Evolutionary conservation across 2,113 vertebrate species (phyloP), one percentile per base, ranked within the genome.

Genomic region (Lampris incognitus): DNA sequence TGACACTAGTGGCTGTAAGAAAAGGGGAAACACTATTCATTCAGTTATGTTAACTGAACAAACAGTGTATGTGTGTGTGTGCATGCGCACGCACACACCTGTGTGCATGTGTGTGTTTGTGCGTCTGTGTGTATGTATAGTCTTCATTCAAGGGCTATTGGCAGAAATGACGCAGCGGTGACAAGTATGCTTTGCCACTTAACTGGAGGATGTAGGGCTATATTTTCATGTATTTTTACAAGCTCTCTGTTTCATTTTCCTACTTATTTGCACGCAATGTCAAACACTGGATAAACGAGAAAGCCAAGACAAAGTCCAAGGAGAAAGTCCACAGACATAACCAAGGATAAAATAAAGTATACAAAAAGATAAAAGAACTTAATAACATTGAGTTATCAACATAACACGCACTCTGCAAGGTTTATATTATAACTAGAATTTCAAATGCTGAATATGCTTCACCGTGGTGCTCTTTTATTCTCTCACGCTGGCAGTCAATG

Each of bases 11-110:
- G 55, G 54, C 13, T 0, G 44, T 63, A 69, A 66, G 57, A 73
- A 78, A 88, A 11, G 2, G 56, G 82, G 72, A 82, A 76, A 79
- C 60, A 82, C 40, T 77, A 55, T 75, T 66, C 2, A 6, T 69
- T 72, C 13, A 78, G 79, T 61, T 83, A 64, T 79, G 64, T 84
- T 79, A 84, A 60, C 79, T 82, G 64, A 84, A 74, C 84, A 84
- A 84, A 88, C 72, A 84, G 6, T 69, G 1, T 59, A 6, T 0
- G 0, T 65, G 46, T 6, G 48, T 11, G 24, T 49, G 0, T 50
- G 56, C 36, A 37, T 24, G 36, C 37, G 55, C 7, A 36, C 38
- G 56, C 38, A 36, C 9, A 7, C 38, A 36, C 38, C 24, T 58
- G 56, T 38, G 56, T 38, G 40, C 36, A 66, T 67, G 68, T 57